Percentiles rank a stretch among this genome's conserved stretches.
These are phyloP conservation scores for Gymnocheta viridis DNA, from an alignment of 2,888 invertebrate species.

Conservation along the genomic window DNA sequence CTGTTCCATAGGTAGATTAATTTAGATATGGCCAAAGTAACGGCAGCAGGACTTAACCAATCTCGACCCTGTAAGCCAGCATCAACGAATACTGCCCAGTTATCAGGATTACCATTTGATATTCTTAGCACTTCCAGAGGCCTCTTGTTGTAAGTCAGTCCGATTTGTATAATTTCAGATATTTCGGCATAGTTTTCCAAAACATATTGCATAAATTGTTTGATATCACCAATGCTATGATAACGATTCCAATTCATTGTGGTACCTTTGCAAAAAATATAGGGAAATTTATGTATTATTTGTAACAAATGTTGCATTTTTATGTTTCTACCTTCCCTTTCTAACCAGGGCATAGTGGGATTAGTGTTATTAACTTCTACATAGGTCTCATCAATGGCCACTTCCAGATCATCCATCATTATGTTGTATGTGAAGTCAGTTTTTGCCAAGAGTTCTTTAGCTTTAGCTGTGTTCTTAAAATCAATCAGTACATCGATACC, in stretches of 20 bases:
- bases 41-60: slow-evolving; percentile 92
- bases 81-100: slow-evolving; percentile 87
- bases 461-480: slow-evolving; percentile 83
- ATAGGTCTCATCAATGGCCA: slow-evolving; percentile 85
- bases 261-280: slow-evolving; percentile 70
- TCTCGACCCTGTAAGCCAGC: slow-evolving; percentile 93
- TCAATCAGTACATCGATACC: slow-evolving; percentile 87
- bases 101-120: slow-evolving; percentile 86
- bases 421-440: slow-evolving; percentile 86
- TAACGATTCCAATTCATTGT: slow-evolving; percentile 89
- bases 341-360: slow-evolving; percentile 80
- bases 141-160: slow-evolving; percentile 88
- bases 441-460: slow-evolving; percentile 85
- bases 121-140: slow-evolving; percentile 87
- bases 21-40: slow-evolving; percentile 89
- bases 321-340: slow-evolving; percentile 72
- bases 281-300: not conserved
- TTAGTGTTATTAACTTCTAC: slow-evolving; percentile 87
- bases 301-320: too few species aligned
- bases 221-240: slow-evolving; percentile 87
- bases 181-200: slow-evolving; percentile 87
- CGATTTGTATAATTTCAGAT: slow-evolving; percentile 88
- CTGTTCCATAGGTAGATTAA: slow-evolving; percentile 86
- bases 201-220: slow-evolving; percentile 87
- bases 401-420: slow-evolving; percentile 89